Evolutionary conservation across 2,797 vertebrate species (phyloP), one percentile per base, ranked within the genome.

Genomic region (Leptoclinus maculatus): DNA sequence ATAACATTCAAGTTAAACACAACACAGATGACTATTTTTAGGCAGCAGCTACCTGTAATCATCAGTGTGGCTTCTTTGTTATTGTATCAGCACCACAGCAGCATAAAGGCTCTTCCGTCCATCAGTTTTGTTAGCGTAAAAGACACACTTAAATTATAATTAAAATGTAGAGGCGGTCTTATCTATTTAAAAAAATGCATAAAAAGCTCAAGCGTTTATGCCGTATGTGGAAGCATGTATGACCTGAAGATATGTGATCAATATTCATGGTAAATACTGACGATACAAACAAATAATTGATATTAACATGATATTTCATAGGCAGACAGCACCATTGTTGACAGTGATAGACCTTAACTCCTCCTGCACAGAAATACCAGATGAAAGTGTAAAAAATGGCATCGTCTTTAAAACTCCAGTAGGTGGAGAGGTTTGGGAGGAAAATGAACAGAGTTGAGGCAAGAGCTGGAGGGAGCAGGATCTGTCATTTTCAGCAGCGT

Each of bases 121-220:
- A 11, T 67, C 56, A 67, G 71, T 75, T 70, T 47, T 16, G 32
- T 49, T 10, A 1, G 11, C 43, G 47, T 76, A 6, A 69, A 85
- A 79, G n/a, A n/a, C n/a, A n/a, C n/a, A n/a, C n/a, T n/a, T n/a
- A n/a, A n/a, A n/a, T n/a, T 8, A 9, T 43, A 10, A 2, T 19
- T 12, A 1, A 54, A 6, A 71, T 64, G 51, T 64, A 14, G 25
- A 53, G 19, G 57, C 32, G 21, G 10, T n/a, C 2, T 7, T 21
- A 38, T 29, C 5, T 14, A 7, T 32, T 58, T 17, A 17, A 17
- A 45, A 36, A 79, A 74, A 32, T 23, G 2, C 13, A 34, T 39
- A 49, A 57, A 57, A 69, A 39, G 36, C 38, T 36, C 9, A 29
- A 43, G 34, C 1, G 6, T 59, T 32, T 19, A 49, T n/a, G 2